Evolutionary conservation across 2,113 vertebrate species (phyloP), one percentile per base, ranked within the genome.

Genomic region (Strix aluco): DNA sequence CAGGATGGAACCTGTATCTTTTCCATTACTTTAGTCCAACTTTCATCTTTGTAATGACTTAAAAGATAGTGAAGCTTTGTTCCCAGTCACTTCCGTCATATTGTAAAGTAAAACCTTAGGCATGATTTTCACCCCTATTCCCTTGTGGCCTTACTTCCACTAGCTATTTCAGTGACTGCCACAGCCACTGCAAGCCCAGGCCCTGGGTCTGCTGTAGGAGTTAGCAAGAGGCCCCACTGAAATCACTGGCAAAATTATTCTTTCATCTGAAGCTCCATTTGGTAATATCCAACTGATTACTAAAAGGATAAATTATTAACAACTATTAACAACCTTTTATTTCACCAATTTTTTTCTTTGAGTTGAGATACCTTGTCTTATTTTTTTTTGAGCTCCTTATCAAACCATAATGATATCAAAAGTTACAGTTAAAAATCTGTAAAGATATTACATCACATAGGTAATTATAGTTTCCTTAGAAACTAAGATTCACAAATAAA

Each of bases 181-280:
- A 27, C 47, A 66, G 27, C 6, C 5, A 1, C 49, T 61, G 44
- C 49, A 52, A 25, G 29, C 27, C 27, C 0, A 0, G 2, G 7
- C 46, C 49, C 54, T 54, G 57, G 42, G 18, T 82, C 58, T 85
- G 16, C 42, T 67, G n/a, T 14, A 42, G 38, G 19, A 81, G 15
- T 1, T 85, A 34, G 36, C 47, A 84, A 55, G 17, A 55, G 22
- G 11, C 25, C 6, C 8, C 30, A 57, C 29, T 58, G 36, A 91
- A 94, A 69, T 49, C 19, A 57, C 13, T 32, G 36, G 15, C 6
- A n/a, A 85, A 93, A 70, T 52, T n/a, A 59, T 49, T 72, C 58
- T 36, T 66, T 74, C 69, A 47, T 51, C 54, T 86, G 17, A 69
- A 81, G 38, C 17, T 83, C 82, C 47, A 74, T 46, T 62, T 70